A percentile compares a stretch with the other conserved stretches of the same genome.
Conservation (phyloP, 92 coral and sea anemone species). For the Chrysogorgia sp. region DNA sequence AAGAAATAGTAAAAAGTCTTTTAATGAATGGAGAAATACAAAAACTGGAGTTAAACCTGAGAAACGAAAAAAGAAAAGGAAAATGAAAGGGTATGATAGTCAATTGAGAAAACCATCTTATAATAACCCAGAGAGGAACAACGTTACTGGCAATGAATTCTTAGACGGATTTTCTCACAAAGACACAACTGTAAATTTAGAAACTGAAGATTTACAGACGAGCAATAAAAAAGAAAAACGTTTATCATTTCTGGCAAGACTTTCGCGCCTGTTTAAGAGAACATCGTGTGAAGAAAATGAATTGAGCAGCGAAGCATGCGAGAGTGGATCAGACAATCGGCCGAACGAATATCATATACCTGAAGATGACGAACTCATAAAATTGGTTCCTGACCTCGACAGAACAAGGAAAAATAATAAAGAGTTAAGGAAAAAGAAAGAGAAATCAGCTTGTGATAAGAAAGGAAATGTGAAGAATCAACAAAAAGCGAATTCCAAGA, state of each 20-base stretch:
- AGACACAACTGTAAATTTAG: neutral
- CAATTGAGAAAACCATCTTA: neutral
- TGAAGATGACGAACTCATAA: neutral
- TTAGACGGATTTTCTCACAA: neutral
- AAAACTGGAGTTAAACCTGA: neutral
- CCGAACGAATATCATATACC: neutral
- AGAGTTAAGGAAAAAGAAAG: neutral
- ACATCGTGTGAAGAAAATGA: neutral
- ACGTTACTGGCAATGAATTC: neutral
- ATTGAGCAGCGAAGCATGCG: neutral
- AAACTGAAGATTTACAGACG: neutral
- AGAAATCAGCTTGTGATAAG: too few relatives aligned
- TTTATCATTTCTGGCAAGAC: constrained; percentile 13
- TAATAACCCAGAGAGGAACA: neutral
- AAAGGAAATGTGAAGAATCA: neutral
- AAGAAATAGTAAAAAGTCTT: neutral
- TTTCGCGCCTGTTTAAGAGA: constrained; percentile 23
- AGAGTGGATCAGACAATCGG: neutral
- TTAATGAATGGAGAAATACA: neutral
- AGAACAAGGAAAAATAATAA: neutral
- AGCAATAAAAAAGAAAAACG: constrained; percentile 10
- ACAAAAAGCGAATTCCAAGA: neutral
- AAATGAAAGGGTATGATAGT: neutral
- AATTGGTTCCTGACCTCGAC: neutral
- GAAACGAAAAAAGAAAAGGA: neutral